Evolutionary conservation across 2,113 vertebrate genomes (phyloP).

Genomic region (Nibea albiflora): DNA sequence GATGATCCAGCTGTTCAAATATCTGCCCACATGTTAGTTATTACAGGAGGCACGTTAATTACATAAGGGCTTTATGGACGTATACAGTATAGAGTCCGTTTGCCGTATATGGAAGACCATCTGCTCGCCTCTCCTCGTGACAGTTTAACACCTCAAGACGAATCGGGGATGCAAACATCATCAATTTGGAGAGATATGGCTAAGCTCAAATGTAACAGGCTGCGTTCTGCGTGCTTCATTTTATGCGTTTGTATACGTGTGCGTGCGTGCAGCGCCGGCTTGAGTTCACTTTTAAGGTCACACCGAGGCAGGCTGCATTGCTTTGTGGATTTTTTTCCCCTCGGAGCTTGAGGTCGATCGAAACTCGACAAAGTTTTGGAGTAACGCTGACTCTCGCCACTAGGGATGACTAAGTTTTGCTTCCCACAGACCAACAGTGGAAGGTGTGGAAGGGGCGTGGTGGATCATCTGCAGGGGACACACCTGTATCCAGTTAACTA

Average conservation of each 20-base stretch:
- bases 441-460: too few species aligned
- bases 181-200: conserved; percentile 9
- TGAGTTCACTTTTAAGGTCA: conserved; percentile 12
- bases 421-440: too few species aligned
- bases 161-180: conserved; percentile 13
- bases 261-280: background rate
- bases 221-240: background rate
- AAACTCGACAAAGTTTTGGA: background rate
- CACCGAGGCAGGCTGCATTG: background rate
- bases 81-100: conserved; percentile 9
- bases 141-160: conserved; percentile 7
- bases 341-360: too few species aligned
- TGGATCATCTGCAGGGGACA: too few species aligned
- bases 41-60: conserved; percentile 54
- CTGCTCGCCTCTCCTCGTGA: conserved; percentile 28
- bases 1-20: conserved; percentile 43
- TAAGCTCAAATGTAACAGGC: conserved; percentile 19
- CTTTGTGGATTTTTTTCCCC: background rate
- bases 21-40: conserved; percentile 51
- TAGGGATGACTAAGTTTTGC: too few species aligned
- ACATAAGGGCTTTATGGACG: conserved; percentile 11
- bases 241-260: conserved; percentile 18
- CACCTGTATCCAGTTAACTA: too few species aligned
- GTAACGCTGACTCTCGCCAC: background rate
- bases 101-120: conserved; percentile 17